Conservation (phyloP, 2,888 invertebrate genomes). For the Anthophora plumipes region DNA sequence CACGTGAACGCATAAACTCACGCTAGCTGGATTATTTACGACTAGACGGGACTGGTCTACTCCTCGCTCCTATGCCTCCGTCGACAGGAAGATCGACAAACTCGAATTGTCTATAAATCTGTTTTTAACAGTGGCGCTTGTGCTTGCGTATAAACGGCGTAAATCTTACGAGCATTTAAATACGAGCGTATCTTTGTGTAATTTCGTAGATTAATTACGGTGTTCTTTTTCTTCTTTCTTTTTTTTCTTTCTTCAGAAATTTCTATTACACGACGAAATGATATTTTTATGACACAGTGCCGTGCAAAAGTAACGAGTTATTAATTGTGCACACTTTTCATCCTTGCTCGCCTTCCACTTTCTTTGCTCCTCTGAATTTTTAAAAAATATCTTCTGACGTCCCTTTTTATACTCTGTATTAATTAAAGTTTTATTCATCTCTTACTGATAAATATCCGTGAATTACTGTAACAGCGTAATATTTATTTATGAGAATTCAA, state of each 20-base stretch:
- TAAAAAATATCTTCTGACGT: background rate
- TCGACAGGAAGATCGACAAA: constrained; percentile 35
- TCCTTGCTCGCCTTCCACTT: no score
- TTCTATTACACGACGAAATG: no score
- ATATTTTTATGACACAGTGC: no score
- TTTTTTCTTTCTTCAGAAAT: no score
- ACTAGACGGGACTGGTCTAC: constrained; percentile 5
- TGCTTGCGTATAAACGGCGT: background rate
- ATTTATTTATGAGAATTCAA: no score
- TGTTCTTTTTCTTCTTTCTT: no score
- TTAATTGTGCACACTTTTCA: no score
- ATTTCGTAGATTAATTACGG: constrained; percentile 3
- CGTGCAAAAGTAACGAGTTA: no score
- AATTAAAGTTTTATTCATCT: background rate
- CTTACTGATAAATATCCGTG: no score
- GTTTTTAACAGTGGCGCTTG: constrained; percentile 13
- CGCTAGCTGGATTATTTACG: constrained; percentile 55
- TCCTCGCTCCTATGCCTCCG: constrained; percentile 23
- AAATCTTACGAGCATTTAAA: constrained; percentile 17
- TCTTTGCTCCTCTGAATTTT: no score
- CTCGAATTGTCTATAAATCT: constrained; percentile 36
- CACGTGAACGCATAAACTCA: constrained; percentile 59
- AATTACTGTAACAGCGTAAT: no score
- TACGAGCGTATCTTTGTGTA: background rate
- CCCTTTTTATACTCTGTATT: background rate